phyloP scores from a whole-genome alignment of 2,113 vertebrate species.

The Polypterus bichir region DNA sequence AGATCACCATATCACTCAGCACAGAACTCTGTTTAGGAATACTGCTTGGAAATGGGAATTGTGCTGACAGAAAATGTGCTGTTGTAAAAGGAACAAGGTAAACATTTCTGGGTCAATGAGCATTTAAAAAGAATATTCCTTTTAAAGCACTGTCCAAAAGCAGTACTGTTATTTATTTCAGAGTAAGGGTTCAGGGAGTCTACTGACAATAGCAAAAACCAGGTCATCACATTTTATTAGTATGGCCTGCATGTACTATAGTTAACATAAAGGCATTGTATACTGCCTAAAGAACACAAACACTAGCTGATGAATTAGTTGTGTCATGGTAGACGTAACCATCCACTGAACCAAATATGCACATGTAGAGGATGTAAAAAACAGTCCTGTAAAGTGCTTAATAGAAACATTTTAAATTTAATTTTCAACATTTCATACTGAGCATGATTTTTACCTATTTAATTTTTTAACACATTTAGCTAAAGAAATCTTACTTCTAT shows the following conservation, averaged over 20 bases:
- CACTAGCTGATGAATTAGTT: background rate
- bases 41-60: slow-evolving; percentile 6
- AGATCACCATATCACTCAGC: background rate
- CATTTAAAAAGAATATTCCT: slow-evolving; percentile 17
- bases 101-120: slow-evolving; percentile 8
- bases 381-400: no score
- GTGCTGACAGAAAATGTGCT: slow-evolving; percentile 2
- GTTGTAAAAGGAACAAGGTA: slow-evolving; percentile 4
- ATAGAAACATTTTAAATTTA: no score
- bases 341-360: no score
- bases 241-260: slow-evolving; percentile 29
- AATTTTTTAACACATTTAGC: no score
- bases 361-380: no score
- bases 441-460: no score
- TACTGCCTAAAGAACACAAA: slow-evolving; percentile 1
- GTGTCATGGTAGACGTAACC: no score
- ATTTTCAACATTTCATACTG: no score
- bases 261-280: slow-evolving; percentile 34
- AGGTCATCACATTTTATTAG: slow-evolving; percentile 53
- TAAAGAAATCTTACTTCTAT: no score
- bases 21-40: background rate
- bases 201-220: slow-evolving; percentile 43
- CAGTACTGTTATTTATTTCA: slow-evolving; percentile 28
- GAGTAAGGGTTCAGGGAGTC: slow-evolving; percentile 31
- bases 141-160: slow-evolving; percentile 12